A percentile compares a stretch with the other conserved stretches of the same genome.
Evolutionary conservation across 2,113 vertebrate species (phyloP).

Genomic region (Mesocricetus auratus): DNA sequence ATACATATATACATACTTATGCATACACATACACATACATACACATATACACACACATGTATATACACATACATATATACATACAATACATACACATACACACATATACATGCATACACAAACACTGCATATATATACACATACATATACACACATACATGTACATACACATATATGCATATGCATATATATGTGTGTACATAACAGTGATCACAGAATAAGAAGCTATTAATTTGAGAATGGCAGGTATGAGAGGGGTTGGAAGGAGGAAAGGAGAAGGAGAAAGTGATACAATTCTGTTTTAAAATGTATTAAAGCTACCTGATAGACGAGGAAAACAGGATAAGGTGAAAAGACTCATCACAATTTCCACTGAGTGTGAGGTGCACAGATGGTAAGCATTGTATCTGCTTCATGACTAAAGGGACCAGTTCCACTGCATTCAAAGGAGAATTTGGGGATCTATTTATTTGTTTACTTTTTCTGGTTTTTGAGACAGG

Average conservation of each 20-base stretch:
- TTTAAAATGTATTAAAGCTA: background rate
- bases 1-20: background rate
- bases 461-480: background rate
- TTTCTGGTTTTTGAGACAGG: background rate
- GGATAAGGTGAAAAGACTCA: background rate
- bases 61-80: too few relatives aligned
- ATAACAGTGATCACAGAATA: too few relatives aligned
- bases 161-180: background rate
- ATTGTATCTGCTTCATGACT: background rate
- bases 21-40: too few relatives aligned
- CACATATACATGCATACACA: too few relatives aligned
- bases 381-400: background rate
- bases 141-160: too few relatives aligned
- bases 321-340: background rate
- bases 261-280: background rate
- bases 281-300: background rate
- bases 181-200: too few relatives aligned
- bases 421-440: too few relatives aligned
- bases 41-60: too few relatives aligned
- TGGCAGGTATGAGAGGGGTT: background rate
- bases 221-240: background rate
- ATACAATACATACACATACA: too few relatives aligned
- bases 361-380: background rate
- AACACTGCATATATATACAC: background rate
- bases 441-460: background rate